These are phyloP conservation scores for Notechis scutatus DNA, from an alignment of 2,113 vertebrate genomes.

Conservation along the genomic window DNA sequence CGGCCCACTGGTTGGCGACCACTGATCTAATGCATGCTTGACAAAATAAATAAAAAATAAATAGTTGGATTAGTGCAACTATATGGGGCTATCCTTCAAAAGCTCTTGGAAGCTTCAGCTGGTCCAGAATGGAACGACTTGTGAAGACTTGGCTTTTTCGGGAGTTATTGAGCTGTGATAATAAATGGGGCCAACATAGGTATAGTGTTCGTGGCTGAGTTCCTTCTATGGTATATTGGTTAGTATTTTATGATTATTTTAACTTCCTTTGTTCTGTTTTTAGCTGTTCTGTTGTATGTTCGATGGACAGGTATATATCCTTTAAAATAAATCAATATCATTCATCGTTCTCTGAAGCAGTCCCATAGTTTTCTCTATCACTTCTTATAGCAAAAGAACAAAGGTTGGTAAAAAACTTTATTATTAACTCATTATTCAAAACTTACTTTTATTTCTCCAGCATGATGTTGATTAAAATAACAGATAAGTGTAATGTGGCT, in stretches of 20 bases:
- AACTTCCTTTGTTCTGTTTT: background rate
- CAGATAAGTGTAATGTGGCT: constrained; percentile 4
- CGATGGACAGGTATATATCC: background rate
- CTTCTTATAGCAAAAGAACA: background rate
- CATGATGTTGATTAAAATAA: constrained; percentile 27
- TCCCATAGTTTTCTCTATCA: background rate
- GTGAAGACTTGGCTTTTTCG: background rate
- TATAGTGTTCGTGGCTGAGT: background rate
- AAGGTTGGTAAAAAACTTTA: background rate
- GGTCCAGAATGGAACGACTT: background rate
- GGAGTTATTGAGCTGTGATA: background rate
- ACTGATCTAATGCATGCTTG: no score
- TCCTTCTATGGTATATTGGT: background rate
- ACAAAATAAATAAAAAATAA: no score
- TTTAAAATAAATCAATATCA: background rate
- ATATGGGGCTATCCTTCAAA: background rate
- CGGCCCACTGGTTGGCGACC: no score
- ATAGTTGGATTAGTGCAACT: background rate
- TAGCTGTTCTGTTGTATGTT: background rate
- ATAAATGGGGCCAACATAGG: background rate
- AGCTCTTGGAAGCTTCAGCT: background rate
- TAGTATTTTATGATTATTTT: background rate
- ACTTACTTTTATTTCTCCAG: background rate
- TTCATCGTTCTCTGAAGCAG: background rate
- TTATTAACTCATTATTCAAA: background rate